Percentiles rank a stretch among this genome's conserved stretches.
phyloP scores from a whole-genome alignment of 2,888 invertebrate genomes.

The Ormia ochracea region DNA sequence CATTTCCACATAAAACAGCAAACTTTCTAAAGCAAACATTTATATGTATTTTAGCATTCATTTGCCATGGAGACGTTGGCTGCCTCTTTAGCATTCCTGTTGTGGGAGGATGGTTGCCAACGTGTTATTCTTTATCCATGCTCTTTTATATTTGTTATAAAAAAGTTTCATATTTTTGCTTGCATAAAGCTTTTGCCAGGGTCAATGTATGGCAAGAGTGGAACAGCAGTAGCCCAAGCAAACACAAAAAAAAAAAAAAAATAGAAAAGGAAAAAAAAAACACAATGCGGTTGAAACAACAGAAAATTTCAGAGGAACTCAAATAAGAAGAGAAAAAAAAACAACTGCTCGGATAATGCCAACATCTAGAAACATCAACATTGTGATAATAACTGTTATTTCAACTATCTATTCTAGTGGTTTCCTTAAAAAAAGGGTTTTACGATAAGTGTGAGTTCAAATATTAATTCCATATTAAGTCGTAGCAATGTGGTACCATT shows the following conservation, averaged over 20 bases:
- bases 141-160: neutral
- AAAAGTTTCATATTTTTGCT: neutral
- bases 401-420: constrained; percentile 14
- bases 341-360: constrained; percentile 10
- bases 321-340: constrained; percentile 2
- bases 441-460: neutral
- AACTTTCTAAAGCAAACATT: constrained; percentile 35
- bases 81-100: neutral
- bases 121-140: neutral
- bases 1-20: neutral
- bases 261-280: neutral
- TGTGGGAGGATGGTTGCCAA: constrained; percentile 27
- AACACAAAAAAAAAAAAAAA: no score
- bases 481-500: no score
- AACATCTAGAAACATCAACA: constrained; percentile 27
- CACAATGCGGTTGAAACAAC: constrained; percentile 23
- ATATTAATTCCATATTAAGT: no score
- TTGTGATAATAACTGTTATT: constrained; percentile 44
- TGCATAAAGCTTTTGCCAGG: constrained; percentile 5
- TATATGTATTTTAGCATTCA: neutral
- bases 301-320: constrained; percentile 2
- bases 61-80: neutral
- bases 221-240: neutral
- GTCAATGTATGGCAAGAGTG: neutral
- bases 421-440: neutral